Base-by-base conservation (phyloP, 2,888 invertebrate species). In the Elgonia sp. region DNA sequence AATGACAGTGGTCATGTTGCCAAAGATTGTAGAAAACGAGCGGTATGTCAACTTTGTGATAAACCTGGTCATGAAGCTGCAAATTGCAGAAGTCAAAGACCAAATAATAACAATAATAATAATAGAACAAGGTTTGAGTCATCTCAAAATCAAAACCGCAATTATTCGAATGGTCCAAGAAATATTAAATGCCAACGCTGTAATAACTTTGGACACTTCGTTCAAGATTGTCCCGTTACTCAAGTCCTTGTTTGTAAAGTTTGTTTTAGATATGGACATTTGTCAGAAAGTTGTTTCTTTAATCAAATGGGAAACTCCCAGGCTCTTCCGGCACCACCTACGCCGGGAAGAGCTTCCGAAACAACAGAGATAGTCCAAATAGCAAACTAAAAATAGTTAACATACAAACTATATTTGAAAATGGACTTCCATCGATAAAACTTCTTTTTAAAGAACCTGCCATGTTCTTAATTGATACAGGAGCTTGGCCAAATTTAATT, bases 401-500 rank as follows among this genome's bases (percentile, higher is more conserved):
- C n/a, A n/a, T n/a, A n/a, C n/a, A 50, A 5, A 50, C 50, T 16
- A 14, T 50, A 14, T 16, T 14, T 18, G 20, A 65, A 14, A 40
- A 65, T n/a, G n/a, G 7, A 3, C n/a, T 18, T 1, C 65, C 65
- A n/a, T 57, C 40, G 3, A 40, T 57, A 29, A 62, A 42, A 37
- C 63, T 53, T 14, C 14, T 50, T 7, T 50, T 50, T 14, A 60
- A 73, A 16, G 5, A 73, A 57, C 75, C 75, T 12, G 29, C 75
- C 10, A 62, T 9, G 14, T 76, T 65, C 42, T 20, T 67, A 10
- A 20, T 77, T 16, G 65, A 77, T 55, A 55, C 65, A 7, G 67
- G 65, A n/a, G 65, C 67, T 6, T 10, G 9, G 3, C 67, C 67
- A 6, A 55, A 77, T 46, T 18, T 77, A 9, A n/a, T 77, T 1